Evolutionary conservation across 2,797 vertebrate species (phyloP), one percentile per base, ranked within the genome.

Genomic region (Pseudochaenichthys georgianus): DNA sequence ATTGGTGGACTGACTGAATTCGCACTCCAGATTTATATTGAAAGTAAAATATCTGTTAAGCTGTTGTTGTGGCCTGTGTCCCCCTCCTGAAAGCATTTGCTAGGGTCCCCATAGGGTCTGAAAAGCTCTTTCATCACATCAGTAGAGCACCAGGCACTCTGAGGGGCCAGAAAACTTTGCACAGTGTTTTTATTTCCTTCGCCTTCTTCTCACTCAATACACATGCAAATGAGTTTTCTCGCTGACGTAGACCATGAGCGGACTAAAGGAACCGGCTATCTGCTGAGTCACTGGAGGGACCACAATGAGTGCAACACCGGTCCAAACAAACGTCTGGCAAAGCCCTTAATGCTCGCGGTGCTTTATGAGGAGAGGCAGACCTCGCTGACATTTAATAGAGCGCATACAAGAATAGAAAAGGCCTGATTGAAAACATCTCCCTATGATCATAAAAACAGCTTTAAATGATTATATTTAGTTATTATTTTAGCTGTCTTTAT

Each of bases 191-290:
- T 58, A 38, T 61, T 43, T 38, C 28, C 16, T 21, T 64, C 31
- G 10, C n/a, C 15, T 63, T 77, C 61, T 73, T 64, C 54, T 64
- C 31, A 60, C 62, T 81, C 77, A 73, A 88, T 64, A 50, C 64
- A 47, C 69, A 89, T 90, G 88, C 78, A 69, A 89, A 90, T 85
- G 47, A 68, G 79, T 63, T 75, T 64, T 48, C 66, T 57, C 31
- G 1, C 66, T 75, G 81, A 76, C 45, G 55, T 70, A 19, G 53
- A 68, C 75, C 54, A 55, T 57, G 45, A 76, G 48, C 41, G 46
- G 11, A 23, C 70, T 48, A 52, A 79, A 75, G 65, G 71, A 79
- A 74, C 66, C 21, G 16, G 43, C 21, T n/a, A 62, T 76, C 54
- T 72, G 85, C 81, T 75, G 82, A 87, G 85, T 88, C 84, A 86